Conservation (phyloP, 2,888 invertebrate genomes). For the Augiades crinisus region DNA sequence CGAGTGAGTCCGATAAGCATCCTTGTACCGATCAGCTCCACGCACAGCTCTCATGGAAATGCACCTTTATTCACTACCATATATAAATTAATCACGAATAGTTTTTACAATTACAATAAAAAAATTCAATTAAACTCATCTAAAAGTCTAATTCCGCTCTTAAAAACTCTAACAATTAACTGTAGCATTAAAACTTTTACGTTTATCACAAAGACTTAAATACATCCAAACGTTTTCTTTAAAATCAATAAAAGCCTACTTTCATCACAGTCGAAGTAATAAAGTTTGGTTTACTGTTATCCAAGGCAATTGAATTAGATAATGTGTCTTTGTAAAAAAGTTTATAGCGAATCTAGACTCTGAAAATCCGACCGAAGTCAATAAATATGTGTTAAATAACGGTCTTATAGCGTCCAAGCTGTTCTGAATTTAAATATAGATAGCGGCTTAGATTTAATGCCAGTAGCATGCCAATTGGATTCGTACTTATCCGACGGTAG, state of each 20-base stretch:
- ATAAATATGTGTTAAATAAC: slow-evolving; percentile 20
- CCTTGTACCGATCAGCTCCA: too few species aligned
- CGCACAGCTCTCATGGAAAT: too few species aligned
- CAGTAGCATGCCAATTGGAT: slow-evolving; percentile 71
- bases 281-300: slow-evolving; percentile 74
- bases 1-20: too few species aligned
- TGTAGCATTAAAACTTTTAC: slow-evolving; percentile 67
- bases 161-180: slow-evolving; percentile 58
- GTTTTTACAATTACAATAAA: too few species aligned
- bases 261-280: slow-evolving; percentile 71
- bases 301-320: slow-evolving; percentile 69
- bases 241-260: slow-evolving; percentile 77
- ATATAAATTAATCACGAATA: too few species aligned
- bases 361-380: slow-evolving; percentile 32
- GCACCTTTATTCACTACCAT: too few species aligned
- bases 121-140: too few species aligned
- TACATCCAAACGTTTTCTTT: slow-evolving; percentile 69
- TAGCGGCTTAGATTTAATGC: slow-evolving; percentile 30
- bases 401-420: slow-evolving; percentile 11
- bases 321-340: slow-evolving; percentile 54
- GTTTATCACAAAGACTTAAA: slow-evolving; percentile 65
- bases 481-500: slow-evolving; percentile 37
- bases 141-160: slow-evolving; percentile 13
- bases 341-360: slow-evolving; percentile 23
- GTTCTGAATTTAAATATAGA: slow-evolving; percentile 20